Base-by-base conservation (phyloP, 2,113 vertebrate genomes). In the Oreochromis aureus region DNA sequence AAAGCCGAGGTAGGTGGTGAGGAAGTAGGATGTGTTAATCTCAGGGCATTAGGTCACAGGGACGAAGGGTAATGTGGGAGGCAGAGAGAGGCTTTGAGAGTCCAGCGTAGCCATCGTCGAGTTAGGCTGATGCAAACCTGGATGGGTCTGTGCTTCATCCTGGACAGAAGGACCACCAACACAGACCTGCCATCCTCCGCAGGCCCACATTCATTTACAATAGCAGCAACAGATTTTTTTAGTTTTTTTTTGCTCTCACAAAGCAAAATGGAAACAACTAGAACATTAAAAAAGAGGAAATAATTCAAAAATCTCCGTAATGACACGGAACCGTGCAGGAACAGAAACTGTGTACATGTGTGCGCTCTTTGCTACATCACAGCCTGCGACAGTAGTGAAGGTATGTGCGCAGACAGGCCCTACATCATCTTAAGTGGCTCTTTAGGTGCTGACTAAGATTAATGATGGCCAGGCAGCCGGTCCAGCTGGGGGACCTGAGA, bases 351-450 rank as follows among this genome's bases (percentile, higher is more conserved):
- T 73, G 85, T 76, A 12, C 80, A 78, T 76, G 89, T 89, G 89
- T 91, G 87, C 61, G 71, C 80, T 89, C 71, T 78, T 90, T 86
- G 84, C 82, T 91, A 61, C 87, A 94, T 93, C 92, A 87, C 86
- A 91, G 83, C 71, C 92, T 94, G 92, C 91, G 89, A 94, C 93
- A 93, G 89, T 92, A 95, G 93, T 96, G 95, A 95, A 96, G 96
- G 96, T 96, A 95, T 95, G 96, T 92, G 93, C 86, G 81, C 88
- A 93, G 94, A 96, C 96, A 95, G 95, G 94, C 94, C 89, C 95
- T 97, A 95, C 94, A 96, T 97, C 96, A 97, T 96, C 95, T 96
- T 96, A 96, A 97, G 95, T 96, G 96, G 95, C 96, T 96, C 95
- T 97, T 96, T 96, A 96, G 95, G 95, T 94, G 94, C 76, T 91